Evolutionary conservation across 1,140 invertebrate species (phyloP).

Genomic region (Drosophila pectinifera): DNA sequence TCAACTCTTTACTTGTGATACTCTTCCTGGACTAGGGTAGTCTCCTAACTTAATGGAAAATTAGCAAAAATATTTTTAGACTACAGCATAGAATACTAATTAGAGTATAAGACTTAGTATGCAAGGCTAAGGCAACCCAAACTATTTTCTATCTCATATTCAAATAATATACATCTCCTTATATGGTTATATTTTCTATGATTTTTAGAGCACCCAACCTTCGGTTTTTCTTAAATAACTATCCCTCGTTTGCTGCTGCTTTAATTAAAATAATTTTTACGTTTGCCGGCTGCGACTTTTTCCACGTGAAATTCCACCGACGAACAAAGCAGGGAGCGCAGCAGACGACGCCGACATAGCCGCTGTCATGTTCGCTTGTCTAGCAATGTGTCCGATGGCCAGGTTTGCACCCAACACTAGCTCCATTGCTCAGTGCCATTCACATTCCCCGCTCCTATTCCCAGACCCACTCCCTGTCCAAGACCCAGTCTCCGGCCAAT

Average conservation of each 20-base stretch:
- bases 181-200: too few relatives aligned
- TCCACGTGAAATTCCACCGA: slow-evolving; percentile 75
- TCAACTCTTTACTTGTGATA: slow-evolving; percentile 6
- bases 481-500: slow-evolving; percentile 46
- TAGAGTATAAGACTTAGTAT: too few relatives aligned
- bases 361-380: slow-evolving; percentile 78
- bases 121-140: too few relatives aligned
- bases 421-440: slow-evolving; percentile 7
- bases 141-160: too few relatives aligned
- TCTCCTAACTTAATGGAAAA: not conserved
- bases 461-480: slow-evolving; percentile 41
- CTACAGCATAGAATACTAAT: too few relatives aligned
- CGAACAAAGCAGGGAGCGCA: slow-evolving; percentile 22
- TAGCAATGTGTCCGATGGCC: slow-evolving; percentile 68
- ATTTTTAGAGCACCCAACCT: slow-evolving; percentile 3
- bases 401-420: slow-evolving; percentile 37
- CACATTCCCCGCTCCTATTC: slow-evolving; percentile 6
- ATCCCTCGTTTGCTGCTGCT: slow-evolving; percentile 24
- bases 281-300: slow-evolving; percentile 63
- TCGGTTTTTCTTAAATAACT: not conserved
- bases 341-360: slow-evolving; percentile 62
- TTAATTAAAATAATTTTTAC: slow-evolving; percentile 80
- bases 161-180: too few relatives aligned
- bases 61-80: too few relatives aligned
- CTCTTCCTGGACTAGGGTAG: not conserved